These are phyloP conservation scores for Melanotaenia duboulayi DNA, from an alignment of 2,113 vertebrate genomes.

Conservation along the genomic window DNA sequence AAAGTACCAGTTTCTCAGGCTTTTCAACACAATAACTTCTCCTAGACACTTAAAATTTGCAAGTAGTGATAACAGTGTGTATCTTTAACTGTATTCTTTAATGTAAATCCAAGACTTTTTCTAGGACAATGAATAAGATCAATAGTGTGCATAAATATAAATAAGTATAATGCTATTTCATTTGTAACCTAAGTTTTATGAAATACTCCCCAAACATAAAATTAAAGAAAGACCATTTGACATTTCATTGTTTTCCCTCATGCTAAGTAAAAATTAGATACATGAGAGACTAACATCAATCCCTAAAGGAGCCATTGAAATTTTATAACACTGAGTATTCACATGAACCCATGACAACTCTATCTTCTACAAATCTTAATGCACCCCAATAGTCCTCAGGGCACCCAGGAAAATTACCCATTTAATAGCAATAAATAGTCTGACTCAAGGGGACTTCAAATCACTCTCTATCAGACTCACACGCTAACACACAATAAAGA, in stretches of 20 bases:
- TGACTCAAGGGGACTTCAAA: constrained; percentile 71
- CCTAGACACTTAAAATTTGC: too few relatives aligned
- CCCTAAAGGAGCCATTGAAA: constrained; percentile 54
- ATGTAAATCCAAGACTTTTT: background rate
- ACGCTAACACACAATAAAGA: constrained; percentile 17
- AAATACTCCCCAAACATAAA: background rate
- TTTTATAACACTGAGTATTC: constrained; percentile 66
- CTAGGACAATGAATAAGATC: background rate
- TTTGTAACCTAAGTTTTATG: too few relatives aligned
- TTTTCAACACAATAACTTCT: too few relatives aligned
- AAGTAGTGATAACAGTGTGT: too few relatives aligned
- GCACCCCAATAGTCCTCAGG: constrained; percentile 62
- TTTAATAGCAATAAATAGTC: constrained; percentile 80
- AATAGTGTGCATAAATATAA: background rate
- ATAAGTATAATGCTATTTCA: background rate
- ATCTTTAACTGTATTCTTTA: background rate
- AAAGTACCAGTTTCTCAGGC: too few relatives aligned
- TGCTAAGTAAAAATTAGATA: constrained; percentile 23
- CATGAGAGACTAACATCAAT: constrained; percentile 16
- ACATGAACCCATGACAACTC: constrained; percentile 63
- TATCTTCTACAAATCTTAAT: constrained; percentile 67
- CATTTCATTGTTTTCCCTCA: constrained; percentile 21
- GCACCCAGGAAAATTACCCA: constrained; percentile 73
- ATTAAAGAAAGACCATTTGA: constrained; percentile 20
- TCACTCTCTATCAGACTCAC: constrained; percentile 33